Conservation (phyloP, 2,113 vertebrate species). For the Cacatua alba region DNA sequence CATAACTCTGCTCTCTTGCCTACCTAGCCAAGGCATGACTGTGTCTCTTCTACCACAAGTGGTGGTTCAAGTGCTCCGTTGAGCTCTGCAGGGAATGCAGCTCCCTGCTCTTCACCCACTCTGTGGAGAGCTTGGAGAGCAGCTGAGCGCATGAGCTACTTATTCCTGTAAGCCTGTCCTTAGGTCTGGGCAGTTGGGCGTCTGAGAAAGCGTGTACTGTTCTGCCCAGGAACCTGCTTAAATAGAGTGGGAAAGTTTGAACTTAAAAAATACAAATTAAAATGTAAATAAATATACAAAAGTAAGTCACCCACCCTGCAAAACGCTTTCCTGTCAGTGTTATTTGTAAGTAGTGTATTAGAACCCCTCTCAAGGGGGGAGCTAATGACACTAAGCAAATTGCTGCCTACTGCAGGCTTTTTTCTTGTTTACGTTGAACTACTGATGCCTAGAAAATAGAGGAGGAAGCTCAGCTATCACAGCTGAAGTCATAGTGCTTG, state of each 20-base stretch:
- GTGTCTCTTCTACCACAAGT: not conserved
- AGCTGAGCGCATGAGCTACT: not conserved
- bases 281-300: not conserved
- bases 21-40: not conserved
- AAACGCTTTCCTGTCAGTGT: not conserved
- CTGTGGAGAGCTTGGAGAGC: not conserved
- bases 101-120: accelerated
- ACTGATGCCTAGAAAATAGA: not conserved
- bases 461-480: not conserved
- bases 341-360: not conserved
- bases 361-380: not conserved
- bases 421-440: not conserved
- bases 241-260: not conserved
- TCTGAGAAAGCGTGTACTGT: not conserved
- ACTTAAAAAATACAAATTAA: not conserved
- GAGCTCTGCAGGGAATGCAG: not conserved
- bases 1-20: not conserved
- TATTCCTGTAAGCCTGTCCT: not conserved
- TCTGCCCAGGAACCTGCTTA: not conserved
- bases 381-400: not conserved
- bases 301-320: not conserved
- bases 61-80: not conserved
- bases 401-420: not conserved
- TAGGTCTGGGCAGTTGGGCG: not conserved
- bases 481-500: not conserved